Conservation (phyloP, 2,888 invertebrate genomes). For the Ommatoiulus sabulosus region DNA sequence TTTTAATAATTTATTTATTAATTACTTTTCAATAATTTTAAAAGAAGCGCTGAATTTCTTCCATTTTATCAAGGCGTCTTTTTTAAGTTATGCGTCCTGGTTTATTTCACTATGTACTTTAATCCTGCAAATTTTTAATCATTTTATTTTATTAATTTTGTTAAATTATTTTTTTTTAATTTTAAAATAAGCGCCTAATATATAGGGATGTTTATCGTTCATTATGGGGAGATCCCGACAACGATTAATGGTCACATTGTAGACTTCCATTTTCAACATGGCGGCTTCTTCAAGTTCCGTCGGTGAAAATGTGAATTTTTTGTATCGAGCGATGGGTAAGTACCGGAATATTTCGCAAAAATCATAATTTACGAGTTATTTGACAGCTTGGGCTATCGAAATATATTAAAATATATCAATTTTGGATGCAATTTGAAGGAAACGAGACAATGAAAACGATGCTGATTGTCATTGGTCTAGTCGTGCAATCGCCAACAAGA, state of each 20-base stretch:
- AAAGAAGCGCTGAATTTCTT: no score
- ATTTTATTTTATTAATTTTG: no score
- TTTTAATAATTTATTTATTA: no score
- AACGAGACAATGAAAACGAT: neutral
- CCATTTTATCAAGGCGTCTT: no score
- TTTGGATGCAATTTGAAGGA: neutral
- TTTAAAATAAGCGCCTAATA: no score
- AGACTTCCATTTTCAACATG: constrained; percentile 42
- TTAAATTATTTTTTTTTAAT: no score
- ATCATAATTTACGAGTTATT: neutral
- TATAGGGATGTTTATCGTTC: no score
- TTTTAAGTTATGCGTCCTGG: no score
- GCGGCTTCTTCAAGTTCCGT: constrained; percentile 53
- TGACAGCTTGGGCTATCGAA: neutral
- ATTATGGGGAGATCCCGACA: no score
- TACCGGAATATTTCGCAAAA: neutral
- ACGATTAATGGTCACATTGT: neutral
- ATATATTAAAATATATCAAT: neutral
- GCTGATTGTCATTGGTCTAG: neutral
- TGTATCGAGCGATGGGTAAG: constrained; percentile 58
- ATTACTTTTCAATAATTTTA: no score
- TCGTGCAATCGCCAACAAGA: neutral
- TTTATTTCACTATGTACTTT: no score
- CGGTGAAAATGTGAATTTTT: constrained; percentile 57
- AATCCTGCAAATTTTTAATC: no score